These are phyloP conservation scores for Leptopilina syphax DNA, from an alignment of 2,888 invertebrate genomes.

Conservation along the genomic window DNA sequence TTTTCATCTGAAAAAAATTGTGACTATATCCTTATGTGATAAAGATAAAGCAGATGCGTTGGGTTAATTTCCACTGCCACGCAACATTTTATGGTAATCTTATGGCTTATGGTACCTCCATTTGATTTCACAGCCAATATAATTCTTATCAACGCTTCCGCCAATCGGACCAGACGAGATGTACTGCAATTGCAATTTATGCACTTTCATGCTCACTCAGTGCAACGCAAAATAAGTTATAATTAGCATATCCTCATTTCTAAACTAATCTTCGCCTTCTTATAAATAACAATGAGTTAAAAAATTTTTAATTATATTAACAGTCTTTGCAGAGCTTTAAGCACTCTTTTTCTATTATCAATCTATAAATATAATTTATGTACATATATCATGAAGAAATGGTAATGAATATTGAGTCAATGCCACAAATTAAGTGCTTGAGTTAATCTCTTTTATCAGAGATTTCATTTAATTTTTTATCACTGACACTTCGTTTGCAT, in stretches of 20 bases:
- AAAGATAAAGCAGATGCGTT: conserved; percentile 21
- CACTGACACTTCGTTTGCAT: no score
- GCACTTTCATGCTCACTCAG: conserved; percentile 12
- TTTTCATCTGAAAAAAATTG: conserved; percentile 1
- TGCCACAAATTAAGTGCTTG: no score
- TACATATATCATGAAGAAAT: no score
- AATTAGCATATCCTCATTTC: conserved; percentile 19
- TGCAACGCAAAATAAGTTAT: conserved; percentile 22
- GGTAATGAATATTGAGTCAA: no score
- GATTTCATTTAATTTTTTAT: no score
- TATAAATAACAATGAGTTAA: conserved; percentile 16
- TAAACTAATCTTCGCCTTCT: conserved; percentile 3
- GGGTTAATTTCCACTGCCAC: not conserved
- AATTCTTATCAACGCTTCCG: conserved; percentile 24
- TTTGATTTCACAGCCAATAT: conserved; percentile 21
- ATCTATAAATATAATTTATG: no score
- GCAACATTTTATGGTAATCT: conserved; percentile 15
- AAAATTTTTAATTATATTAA: not conserved
- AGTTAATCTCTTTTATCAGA: no score
- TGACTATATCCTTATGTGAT: conserved; percentile 14
- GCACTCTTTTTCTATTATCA: no score
- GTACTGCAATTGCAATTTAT: conserved; percentile 19
- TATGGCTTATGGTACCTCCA: conserved; percentile 5
- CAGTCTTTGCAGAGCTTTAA: not conserved
- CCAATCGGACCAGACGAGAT: conserved; percentile 21